Base-by-base conservation (phyloP, 1,140 invertebrate genomes). In the Glossosoma conforme region DNA sequence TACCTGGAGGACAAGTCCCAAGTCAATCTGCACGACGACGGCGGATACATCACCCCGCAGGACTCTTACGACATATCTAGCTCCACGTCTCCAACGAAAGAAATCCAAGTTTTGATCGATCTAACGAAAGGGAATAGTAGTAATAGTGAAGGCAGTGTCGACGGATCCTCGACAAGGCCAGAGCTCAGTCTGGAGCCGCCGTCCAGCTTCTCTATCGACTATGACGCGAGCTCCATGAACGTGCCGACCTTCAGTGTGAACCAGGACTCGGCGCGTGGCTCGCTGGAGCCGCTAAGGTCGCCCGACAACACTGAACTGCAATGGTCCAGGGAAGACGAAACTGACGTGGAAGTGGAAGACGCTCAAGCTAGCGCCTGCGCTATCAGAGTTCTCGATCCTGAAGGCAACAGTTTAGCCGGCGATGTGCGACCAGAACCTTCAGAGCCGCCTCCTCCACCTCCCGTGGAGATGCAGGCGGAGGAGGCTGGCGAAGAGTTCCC, bases 1-100 rank as follows among this genome's bases (percentile, higher is more conserved):
- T 59, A 50, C 52, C 42, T 61, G 37, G 57, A 60, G 44, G 47
- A 60, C 19, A 54, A 58, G 37, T 52, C 56, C 3, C 35, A 45
- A 47, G 40, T 42, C 5, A 38, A 44, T 19, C n/a, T 19, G 24
- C 15, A 20, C 8, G 52, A 54, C 17, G 44, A 44, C 10, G 37
- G 33, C 8, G 25, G 44, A 18, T 54, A 58, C 19, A 32, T 43
- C 3, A 52, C 52, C 6, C 52, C 56, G 20, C 43, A 35, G 15
- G 51, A 53, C n/a, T 54, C 56, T 4, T 44, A 35, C 18, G 55
- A 57, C 30, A 32, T 22, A 17, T 36, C 36, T 17, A 35, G 6
- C 2, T 25, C 35, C 1, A 18, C 51, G 5, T 44, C 52, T 22
- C 28, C 48, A 2, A 44, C 45, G 13, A 40, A 58, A 22, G 47